Conservation (phyloP, 1,140 invertebrate genomes). For the Dendrolimus punctatus region DNA sequence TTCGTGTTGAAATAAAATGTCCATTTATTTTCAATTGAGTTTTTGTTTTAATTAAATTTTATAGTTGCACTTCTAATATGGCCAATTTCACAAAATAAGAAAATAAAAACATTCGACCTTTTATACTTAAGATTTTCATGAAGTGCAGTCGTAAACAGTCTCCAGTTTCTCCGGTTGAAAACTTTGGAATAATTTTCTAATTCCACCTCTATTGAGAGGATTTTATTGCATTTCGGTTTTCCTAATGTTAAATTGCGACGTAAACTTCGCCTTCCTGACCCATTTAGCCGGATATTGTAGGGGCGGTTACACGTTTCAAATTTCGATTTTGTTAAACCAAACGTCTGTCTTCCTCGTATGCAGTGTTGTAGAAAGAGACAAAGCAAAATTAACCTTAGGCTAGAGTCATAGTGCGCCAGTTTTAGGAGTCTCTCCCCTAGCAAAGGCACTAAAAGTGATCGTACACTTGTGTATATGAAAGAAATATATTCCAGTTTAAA, state of each 20-base stretch:
- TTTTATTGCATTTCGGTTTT: constrained; percentile 63
- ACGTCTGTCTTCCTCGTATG: constrained; percentile 29
- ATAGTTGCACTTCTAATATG: too few species aligned
- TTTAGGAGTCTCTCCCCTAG: constrained; percentile 16
- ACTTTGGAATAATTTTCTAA: constrained; percentile 58
- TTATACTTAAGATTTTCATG: constrained; percentile 4
- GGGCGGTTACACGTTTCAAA: constrained; percentile 43
- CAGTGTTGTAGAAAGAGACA: constrained; percentile 21
- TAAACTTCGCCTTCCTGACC: constrained; percentile 70
- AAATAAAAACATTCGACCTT: background rate
- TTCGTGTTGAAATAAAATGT: too few species aligned
- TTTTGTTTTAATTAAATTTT: too few species aligned
- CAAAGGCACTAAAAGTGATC: constrained; percentile 1
- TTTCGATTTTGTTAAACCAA: constrained; percentile 34
- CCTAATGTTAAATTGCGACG: constrained; percentile 50
- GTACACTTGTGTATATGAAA: too few species aligned
- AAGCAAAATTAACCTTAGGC: constrained; percentile 24
- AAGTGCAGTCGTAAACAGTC: constrained; percentile 12
- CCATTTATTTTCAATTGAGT: too few species aligned
- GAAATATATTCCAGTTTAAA: too few species aligned
- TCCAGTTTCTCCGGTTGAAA: constrained; percentile 3
- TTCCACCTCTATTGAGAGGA: constrained; percentile 44
- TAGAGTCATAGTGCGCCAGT: constrained; percentile 28
- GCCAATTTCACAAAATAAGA: too few species aligned
- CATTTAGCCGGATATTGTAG: constrained; percentile 58